Conservation (phyloP, 2,888 invertebrate species). For the Limnephilus marmoratus region DNA sequence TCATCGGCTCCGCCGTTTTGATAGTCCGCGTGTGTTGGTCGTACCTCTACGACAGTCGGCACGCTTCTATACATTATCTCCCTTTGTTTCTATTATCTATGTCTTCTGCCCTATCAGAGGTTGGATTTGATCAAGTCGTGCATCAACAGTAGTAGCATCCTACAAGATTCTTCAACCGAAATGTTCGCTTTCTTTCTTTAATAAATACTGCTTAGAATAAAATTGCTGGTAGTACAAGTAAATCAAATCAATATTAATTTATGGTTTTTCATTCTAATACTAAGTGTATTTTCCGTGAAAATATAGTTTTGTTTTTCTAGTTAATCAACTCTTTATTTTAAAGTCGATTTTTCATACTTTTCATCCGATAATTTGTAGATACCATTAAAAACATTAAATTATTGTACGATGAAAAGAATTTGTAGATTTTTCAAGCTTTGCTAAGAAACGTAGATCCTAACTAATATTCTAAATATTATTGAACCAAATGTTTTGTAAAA, state of each 20-base stretch:
- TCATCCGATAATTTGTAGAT: not conserved
- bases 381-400: not conserved
- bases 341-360: not conserved
- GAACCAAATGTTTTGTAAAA: constrained; percentile 52
- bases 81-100: not conserved
- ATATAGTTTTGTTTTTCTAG: not conserved
- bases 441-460: constrained; percentile 33
- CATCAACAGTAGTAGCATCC: not conserved
- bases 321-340: not conserved
- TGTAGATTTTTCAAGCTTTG: constrained; percentile 36
- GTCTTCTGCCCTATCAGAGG: not conserved
- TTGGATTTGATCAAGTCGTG: not conserved
- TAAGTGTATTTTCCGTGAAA: not conserved
- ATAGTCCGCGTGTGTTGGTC: no score
- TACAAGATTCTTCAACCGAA: not conserved
- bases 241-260: not conserved
- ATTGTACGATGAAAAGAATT: not conserved
- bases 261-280: not conserved
- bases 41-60: no score
- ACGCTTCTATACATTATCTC: no score
- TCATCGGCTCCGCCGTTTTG: no score
- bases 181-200: not conserved
- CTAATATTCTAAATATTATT: constrained; percentile 40
- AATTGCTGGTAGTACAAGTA: not conserved
- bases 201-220: not conserved